Conservation (phyloP, 1,140 invertebrate genomes). For the Apis florea region DNA sequence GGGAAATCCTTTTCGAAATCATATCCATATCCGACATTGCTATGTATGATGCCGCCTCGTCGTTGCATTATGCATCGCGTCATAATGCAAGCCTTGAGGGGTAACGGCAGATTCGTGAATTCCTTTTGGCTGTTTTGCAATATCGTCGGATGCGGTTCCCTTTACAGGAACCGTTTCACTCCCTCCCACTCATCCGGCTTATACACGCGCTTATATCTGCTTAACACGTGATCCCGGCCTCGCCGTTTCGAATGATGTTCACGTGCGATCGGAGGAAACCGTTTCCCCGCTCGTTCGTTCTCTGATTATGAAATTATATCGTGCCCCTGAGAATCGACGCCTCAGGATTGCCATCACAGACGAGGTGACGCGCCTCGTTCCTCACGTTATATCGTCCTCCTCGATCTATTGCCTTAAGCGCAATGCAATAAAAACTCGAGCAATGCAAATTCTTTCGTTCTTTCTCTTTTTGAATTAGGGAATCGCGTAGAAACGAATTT, state of each 20-base stretch:
- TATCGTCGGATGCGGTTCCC: conserved; percentile 54
- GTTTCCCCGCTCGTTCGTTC: conserved; percentile 55
- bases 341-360: conserved; percentile 46
- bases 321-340: conserved; percentile 53
- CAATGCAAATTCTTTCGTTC: not conserved
- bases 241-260: conserved; percentile 48
- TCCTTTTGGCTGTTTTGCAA: conserved; percentile 65
- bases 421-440: conserved; percentile 10
- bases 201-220: conserved; percentile 28
- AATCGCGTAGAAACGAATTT: too few species aligned
- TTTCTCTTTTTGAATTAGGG: not conserved
- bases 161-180: conserved; percentile 20
- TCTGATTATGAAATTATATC: conserved; percentile 66
- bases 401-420: not conserved
- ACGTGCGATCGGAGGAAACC: conserved; percentile 62
- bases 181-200: not conserved
- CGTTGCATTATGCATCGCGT: conserved; percentile 66
- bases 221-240: conserved; percentile 53
- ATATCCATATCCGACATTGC: conserved; percentile 59
- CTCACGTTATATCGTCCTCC: conserved; percentile 8
- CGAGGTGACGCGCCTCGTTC: conserved; percentile 5
- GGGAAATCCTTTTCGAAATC: conserved; percentile 60
- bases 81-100: conserved; percentile 61
- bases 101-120: conserved; percentile 60
- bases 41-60: conserved; percentile 63